Base-by-base conservation (phyloP, 2,797 vertebrate genomes). In the Myripristis jacobus region DNA sequence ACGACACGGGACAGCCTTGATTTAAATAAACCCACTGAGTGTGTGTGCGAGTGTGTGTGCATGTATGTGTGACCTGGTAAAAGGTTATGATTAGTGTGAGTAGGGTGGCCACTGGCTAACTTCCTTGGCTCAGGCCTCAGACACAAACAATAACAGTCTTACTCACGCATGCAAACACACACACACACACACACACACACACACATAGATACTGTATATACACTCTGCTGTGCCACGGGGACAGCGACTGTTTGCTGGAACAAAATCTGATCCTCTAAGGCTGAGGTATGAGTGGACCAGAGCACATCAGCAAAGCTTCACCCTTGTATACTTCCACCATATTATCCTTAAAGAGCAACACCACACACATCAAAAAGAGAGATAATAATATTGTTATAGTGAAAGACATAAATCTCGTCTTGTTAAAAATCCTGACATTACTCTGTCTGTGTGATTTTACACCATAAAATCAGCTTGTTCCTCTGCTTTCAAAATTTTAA, bases 71-170 rank as follows among this genome's bases (percentile, higher is more conserved):
- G 52, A 36, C 27, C 12, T 71, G 6, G 54, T 47, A 27, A 60
- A 36, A 59, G 24, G 55, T 48, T 48, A 25, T 8, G 21, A 47
- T 29, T 21, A 18, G 43, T 29, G 69, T 52, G 59, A 38, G 53
- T 9, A 22, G 10, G 60, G 24, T 24, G 38, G 55, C 55, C n/a
- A 46, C 54, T 13, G 36, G 19, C 34, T 36, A 36, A 29, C n/a
- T 22, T 50, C 18, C 4, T 24, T 16, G 61, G 21, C 43, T 55
- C 50, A 36, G 43, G 47, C 60, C 27, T 46, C 64, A 65, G 65
- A 70, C 60, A 66, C 38, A 53, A 62, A 80, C 62, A 71, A 31
- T 41, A 68, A 67, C 63, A 62, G n/a, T 44, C 22, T 54, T 52
- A 11, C 29, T 41, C 65, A 46, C 46, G 48, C 54, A 47, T 27